phyloP scores from a whole-genome alignment of 2,797 vertebrate species.

The Silurus aristotelis region DNA sequence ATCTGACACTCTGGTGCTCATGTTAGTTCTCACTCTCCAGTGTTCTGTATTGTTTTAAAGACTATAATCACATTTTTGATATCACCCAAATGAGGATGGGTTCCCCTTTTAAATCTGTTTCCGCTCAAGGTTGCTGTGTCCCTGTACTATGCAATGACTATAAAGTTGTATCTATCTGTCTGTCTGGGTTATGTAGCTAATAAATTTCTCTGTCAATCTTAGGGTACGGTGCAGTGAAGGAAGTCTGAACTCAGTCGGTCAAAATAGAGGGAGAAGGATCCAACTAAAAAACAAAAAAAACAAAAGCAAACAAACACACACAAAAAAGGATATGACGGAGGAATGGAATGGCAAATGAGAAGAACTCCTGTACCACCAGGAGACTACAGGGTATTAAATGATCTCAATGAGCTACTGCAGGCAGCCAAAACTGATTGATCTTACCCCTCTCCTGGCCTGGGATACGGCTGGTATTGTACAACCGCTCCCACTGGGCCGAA shows the following conservation, averaged over 20 bases:
- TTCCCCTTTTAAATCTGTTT: too few species aligned
- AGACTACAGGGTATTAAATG: neutral
- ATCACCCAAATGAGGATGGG: too few species aligned
- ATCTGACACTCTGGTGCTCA: too few species aligned
- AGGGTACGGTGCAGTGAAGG: neutral
- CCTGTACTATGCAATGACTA: too few species aligned
- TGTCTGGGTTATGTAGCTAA: neutral
- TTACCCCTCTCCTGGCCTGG: slow-evolving; percentile 94
- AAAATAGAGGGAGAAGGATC: neutral
- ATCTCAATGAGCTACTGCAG: neutral
- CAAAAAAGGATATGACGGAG: neutral
- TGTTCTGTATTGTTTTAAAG: too few species aligned
- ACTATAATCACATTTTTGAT: too few species aligned
- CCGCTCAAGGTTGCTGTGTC: too few species aligned
- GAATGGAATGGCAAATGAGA: slow-evolving; percentile 4
- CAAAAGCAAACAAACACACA: neutral
- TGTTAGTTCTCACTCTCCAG: too few species aligned
- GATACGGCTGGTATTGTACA: slow-evolving; percentile 93
- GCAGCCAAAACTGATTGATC: slow-evolving; percentile 55
- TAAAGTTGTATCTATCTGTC: too few species aligned
- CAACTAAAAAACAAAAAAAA: neutral
- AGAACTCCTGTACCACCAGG: slow-evolving; percentile 32
- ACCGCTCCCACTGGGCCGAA: slow-evolving; percentile 96
- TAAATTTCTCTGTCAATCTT: slow-evolving; percentile 16
- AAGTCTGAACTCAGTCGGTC: slow-evolving; percentile 10